Evolutionary conservation across 2,113 vertebrate species (phyloP), one percentile per base, ranked within the genome.

Genomic region (Hystrix brachyura): DNA sequence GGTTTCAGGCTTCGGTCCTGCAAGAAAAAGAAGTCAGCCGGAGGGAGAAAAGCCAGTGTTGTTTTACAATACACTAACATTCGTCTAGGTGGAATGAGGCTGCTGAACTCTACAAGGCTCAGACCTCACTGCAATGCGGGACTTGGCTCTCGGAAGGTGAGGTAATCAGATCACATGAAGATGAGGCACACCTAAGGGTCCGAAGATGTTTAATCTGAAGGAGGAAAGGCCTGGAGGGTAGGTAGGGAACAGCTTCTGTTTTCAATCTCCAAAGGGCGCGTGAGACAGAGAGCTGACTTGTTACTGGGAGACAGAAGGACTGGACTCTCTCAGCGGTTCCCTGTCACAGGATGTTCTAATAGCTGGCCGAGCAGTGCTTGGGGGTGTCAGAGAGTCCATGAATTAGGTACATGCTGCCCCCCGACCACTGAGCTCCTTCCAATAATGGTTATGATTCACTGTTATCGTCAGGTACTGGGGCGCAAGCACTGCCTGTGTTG

Each of bases 281-380:
- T 92, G 74, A 65, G 51, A 79, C 51, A 55, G 78, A 84, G 95
- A 94, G 78, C 65, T 65, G 53, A 94, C 6, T 67, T 87, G 29
- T 38, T 81, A 57, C 0, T 46, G 76, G 83, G 32, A 82, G 65
- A 65, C 23, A 90, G 3, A 87, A 43, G 15, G 5, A 57, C 0
- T 59, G 34, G 64, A n/a, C 65, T 76, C 10, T 72, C 23, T 74
- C 0, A 0, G 64, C 19, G 64, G 14, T 86, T 81, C 38, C 32
- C 34, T 53, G 4, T 83, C 32, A 80, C n/a, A 86, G 48, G 46
- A 53, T 84, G 59, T 82, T 84, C 78, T 84, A 38, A 93, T 6
- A 71, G 76, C 19, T 27, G n/a, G 67, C 64, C 76, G 90, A 69
- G 19, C 19, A 43, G 43, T 89, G 81, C 46, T 95, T 9, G 60